A percentile compares a stretch with the other conserved stretches of the same genome.
Conservation (phyloP, 2,888 invertebrate species). For the Lottia scabra region DNA sequence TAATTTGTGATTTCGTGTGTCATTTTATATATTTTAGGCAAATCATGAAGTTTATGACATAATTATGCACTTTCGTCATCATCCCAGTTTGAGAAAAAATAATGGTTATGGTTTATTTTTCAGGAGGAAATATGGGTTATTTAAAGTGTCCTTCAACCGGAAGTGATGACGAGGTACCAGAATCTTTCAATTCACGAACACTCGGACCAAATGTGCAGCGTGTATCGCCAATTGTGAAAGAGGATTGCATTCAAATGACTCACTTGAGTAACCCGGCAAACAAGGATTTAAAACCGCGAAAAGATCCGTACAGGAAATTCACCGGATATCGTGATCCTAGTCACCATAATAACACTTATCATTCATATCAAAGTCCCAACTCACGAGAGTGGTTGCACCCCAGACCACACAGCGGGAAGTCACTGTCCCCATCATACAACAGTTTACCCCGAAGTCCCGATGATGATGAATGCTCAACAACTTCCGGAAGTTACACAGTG, state of each 20-base stretch:
- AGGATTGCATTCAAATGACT: background rate
- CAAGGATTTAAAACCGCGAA: background rate
- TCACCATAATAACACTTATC: background rate
- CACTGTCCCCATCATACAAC: background rate
- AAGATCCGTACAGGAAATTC: background rate
- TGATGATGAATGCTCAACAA: conserved; percentile 33
- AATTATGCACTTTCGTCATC: too few relatives aligned
- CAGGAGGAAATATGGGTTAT: background rate
- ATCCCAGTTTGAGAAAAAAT: too few relatives aligned
- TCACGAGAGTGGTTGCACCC: background rate
- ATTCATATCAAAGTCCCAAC: background rate
- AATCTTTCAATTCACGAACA: background rate
- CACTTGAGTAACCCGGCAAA: background rate
- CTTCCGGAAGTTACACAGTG: conserved; percentile 37
- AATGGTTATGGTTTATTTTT: too few relatives aligned
- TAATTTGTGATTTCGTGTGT: too few relatives aligned
- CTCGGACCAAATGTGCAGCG: background rate
- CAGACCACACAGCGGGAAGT: background rate
- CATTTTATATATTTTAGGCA: too few relatives aligned
- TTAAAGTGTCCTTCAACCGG: background rate
- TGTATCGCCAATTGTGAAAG: background rate
- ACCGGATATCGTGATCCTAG: background rate
- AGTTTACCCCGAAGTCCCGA: conserved; percentile 30
- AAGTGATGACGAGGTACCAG: background rate
- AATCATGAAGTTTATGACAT: too few relatives aligned